Evolutionary conservation across 2,113 vertebrate genomes (phyloP).

Genomic region (Arenaria interpres): DNA sequence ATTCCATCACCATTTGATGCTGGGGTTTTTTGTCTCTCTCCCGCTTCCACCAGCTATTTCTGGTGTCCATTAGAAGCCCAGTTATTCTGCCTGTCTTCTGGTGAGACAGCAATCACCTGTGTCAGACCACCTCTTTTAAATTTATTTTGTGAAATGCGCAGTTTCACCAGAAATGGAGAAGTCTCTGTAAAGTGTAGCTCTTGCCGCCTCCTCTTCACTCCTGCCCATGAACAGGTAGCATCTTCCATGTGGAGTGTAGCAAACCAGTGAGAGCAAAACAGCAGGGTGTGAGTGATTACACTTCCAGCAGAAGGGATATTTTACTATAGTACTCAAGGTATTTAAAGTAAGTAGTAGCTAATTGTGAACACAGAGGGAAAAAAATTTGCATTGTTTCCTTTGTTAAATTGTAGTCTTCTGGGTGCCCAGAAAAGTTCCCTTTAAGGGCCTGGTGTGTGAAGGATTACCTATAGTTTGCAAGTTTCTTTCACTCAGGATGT

Average conservation of each 20-base stretch:
- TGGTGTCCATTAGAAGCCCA: not conserved
- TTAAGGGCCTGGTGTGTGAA: not conserved
- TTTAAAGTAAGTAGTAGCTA: not conserved
- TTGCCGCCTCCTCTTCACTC: not conserved
- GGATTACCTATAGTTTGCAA: not conserved
- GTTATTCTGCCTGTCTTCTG: not conserved
- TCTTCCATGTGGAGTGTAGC: not conserved
- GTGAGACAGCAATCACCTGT: not conserved
- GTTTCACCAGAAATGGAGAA: not conserved
- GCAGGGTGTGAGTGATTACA: not conserved
- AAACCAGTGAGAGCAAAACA: not conserved
- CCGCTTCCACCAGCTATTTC: not conserved
- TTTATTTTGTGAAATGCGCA: not conserved
- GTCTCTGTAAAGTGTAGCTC: not conserved
- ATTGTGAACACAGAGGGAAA: not conserved
- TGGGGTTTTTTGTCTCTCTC: not conserved
- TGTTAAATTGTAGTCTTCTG: not conserved
- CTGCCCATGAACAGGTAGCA: not conserved
- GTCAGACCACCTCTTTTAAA: not conserved
- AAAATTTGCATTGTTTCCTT: not conserved
- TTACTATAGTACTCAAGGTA: not conserved
- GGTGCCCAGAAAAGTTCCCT: not conserved
- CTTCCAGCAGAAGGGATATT: not conserved
- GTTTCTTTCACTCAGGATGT: not conserved
- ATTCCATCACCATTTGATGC: not conserved